Evolutionary conservation across 2,113 vertebrate species (phyloP).

Genomic region (Thunnus thynnus): DNA sequence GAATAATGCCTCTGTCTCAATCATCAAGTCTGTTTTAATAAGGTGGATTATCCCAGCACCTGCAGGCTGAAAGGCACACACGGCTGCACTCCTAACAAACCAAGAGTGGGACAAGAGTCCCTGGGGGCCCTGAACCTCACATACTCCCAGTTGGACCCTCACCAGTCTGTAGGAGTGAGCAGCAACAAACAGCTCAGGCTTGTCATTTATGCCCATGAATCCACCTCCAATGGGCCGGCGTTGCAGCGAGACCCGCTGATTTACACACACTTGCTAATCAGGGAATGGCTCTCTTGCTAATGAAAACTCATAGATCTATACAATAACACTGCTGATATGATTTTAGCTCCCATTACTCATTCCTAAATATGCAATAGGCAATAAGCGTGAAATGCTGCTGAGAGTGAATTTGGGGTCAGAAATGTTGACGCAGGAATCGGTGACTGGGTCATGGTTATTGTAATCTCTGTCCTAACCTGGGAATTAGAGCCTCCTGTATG

Average conservation of each 20-base stretch:
- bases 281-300: constrained; percentile 87
- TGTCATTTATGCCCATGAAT: constrained; percentile 74
- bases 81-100: constrained; percentile 73
- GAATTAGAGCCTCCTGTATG: constrained; percentile 19
- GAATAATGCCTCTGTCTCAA: constrained; percentile 98
- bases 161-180: constrained; percentile 52
- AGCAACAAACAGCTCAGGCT: constrained; percentile 66
- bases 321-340: constrained; percentile 74
- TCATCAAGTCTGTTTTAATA: constrained; percentile 94
- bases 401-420: constrained; percentile 51
- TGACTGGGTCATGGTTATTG: constrained; percentile 21
- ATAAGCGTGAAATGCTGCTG: constrained; percentile 52
- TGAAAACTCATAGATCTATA: constrained; percentile 86
- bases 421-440: constrained; percentile 38
- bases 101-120: constrained; percentile 64
- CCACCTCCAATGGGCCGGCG: constrained; percentile 50
- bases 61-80: constrained; percentile 68
- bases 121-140: constrained; percentile 45
- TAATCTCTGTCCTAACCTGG: constrained; percentile 17
- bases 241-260: constrained; percentile 71
- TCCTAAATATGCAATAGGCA: constrained; percentile 67
- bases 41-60: constrained; percentile 89
- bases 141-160: constrained; percentile 53
- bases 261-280: constrained; percentile 84
- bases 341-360: constrained; percentile 80